A percentile compares a stretch with the other conserved stretches of the same genome.
Conservation (phyloP, 2,888 invertebrate genomes). For the Ophion obscuratus region DNA sequence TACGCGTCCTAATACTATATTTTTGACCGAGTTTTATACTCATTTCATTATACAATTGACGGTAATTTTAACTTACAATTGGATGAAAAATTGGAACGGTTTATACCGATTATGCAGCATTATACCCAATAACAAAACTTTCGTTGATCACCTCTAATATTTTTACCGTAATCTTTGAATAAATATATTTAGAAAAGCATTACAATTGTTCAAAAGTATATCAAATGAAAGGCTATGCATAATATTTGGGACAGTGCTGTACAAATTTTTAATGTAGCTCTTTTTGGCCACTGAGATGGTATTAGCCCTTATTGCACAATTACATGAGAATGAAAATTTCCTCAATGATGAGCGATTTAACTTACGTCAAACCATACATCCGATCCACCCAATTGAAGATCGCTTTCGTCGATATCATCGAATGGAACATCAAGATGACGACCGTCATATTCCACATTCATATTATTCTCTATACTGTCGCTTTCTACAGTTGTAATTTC, state of each 20-base stretch:
- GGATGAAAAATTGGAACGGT: background rate
- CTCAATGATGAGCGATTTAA: background rate
- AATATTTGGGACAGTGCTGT: background rate
- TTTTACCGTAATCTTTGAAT: background rate
- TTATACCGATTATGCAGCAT: background rate
- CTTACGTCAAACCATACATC: conserved; percentile 7
- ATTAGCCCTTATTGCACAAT: background rate
- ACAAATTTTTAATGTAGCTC: background rate
- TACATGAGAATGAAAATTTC: background rate
- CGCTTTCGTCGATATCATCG: background rate
- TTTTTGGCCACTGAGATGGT: background rate
- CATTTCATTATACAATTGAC: background rate
- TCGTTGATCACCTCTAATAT: background rate
- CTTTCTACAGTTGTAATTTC: background rate
- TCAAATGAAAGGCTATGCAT: background rate
- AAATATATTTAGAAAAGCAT: background rate
- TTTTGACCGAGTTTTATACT: background rate
- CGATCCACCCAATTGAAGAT: conserved; percentile 1
- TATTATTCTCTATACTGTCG: conserved; percentile 3
- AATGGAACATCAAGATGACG: background rate
- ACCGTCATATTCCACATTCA: background rate
- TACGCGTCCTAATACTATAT: background rate
- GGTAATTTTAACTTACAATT: background rate
- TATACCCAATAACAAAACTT: background rate
- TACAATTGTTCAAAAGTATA: background rate